phyloP scores from a whole-genome alignment of 1,140 invertebrate genomes.

The Zelostemma sp. region DNA sequence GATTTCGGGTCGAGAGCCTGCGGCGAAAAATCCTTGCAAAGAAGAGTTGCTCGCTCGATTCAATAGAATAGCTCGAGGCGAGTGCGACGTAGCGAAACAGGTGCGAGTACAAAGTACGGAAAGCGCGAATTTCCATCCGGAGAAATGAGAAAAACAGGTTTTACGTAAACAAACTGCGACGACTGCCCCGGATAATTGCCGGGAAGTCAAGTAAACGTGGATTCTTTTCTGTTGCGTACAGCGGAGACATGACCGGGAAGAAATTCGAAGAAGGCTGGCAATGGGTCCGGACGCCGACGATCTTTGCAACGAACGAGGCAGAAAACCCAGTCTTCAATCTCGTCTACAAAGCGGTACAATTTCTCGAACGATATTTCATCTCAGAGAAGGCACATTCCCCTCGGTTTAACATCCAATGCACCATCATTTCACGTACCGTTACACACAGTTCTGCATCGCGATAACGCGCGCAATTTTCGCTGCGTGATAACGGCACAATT shows the following conservation, averaged over 20 bases:
- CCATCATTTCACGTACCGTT: slow-evolving; percentile 2
- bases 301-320: slow-evolving; percentile 73
- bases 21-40: slow-evolving; percentile 54
- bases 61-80: slow-evolving; percentile 56
- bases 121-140: background rate
- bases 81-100: slow-evolving; percentile 52
- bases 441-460: background rate
- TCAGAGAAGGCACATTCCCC: background rate
- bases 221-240: slow-evolving; percentile 68
- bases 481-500: too few species aligned
- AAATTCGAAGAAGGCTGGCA: slow-evolving; percentile 88
- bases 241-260: slow-evolving; percentile 91
- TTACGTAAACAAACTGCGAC: too few species aligned
- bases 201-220: slow-evolving; percentile 1
- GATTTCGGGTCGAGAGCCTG: slow-evolving; percentile 48
- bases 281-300: slow-evolving; percentile 88
- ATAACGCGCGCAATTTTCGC: too few species aligned
- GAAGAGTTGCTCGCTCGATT: slow-evolving; percentile 62
- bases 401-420: background rate
- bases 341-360: slow-evolving; percentile 84
- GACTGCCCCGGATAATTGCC: background rate
- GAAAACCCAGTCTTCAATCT: slow-evolving; percentile 89
- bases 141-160: too few species aligned
- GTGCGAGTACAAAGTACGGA: slow-evolving; percentile 33
- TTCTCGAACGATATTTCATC: slow-evolving; percentile 34